Percentiles rank a stretch among this genome's conserved stretches.
Evolutionary conservation across 2,113 vertebrate species (phyloP).

Genomic region (Toxostoma redivivum): DNA sequence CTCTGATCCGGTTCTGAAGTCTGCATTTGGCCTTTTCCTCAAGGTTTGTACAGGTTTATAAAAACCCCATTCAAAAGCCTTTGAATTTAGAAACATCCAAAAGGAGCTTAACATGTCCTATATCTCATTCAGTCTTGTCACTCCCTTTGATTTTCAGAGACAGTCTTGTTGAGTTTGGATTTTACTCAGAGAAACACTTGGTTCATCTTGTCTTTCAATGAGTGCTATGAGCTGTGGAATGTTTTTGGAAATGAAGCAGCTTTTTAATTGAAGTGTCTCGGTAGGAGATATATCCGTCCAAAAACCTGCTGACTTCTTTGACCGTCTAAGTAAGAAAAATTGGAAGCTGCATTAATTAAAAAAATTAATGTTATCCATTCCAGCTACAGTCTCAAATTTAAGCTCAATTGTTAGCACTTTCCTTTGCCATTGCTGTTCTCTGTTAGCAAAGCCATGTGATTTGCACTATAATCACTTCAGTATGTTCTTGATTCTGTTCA

Average conservation of each 20-base stretch:
- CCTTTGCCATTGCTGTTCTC: background rate
- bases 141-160: background rate
- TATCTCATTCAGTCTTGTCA: background rate
- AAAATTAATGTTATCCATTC: background rate
- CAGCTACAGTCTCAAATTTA: background rate
- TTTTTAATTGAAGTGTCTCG: background rate
- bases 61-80: no score
- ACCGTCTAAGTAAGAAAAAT: background rate
- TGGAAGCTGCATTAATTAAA: background rate
- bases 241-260: background rate
- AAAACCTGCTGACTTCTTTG: background rate
- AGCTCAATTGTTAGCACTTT: background rate
- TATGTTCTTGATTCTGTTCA: background rate
- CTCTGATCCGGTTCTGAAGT: no score
- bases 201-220: background rate
- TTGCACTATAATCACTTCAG: background rate
- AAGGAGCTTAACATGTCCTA: background rate
- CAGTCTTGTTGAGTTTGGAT: background rate
- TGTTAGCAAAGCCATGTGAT: background rate
- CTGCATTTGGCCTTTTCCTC: no score
- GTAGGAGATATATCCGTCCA: background rate
- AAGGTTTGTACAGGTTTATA: no score
- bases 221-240: background rate
- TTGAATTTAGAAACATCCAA: no score
- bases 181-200: background rate